These are phyloP conservation scores for Adoxophyes honmai DNA, from an alignment of 1,140 invertebrate species.

Conservation along the genomic window DNA sequence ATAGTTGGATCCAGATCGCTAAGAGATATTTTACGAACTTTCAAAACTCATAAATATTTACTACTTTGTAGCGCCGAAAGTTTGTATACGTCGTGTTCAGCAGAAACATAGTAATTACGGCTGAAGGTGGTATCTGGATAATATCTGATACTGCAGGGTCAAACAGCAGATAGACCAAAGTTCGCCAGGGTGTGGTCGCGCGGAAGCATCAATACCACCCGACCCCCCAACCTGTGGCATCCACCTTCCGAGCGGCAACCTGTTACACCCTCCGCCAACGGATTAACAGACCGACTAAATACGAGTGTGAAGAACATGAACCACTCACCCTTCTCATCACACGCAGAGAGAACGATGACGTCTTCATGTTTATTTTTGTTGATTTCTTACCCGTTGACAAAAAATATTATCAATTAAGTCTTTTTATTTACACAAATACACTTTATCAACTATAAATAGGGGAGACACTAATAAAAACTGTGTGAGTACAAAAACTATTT, in stretches of 20 bases:
- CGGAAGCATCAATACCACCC: slow-evolving; percentile 24
- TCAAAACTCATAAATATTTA: too few species aligned
- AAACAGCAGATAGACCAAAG: too few species aligned
- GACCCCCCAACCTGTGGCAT: slow-evolving; percentile 47
- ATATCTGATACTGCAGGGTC: too few species aligned
- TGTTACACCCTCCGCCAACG: slow-evolving; percentile 43
- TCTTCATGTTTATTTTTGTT: slow-evolving; percentile 81
- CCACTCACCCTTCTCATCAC: slow-evolving; percentile 86
- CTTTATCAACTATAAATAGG: too few species aligned
- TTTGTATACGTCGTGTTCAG: too few species aligned
- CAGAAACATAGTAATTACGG: too few species aligned
- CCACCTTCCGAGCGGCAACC: slow-evolving; percentile 43
- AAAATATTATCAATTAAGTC: too few species aligned
- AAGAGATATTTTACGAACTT: too few species aligned
- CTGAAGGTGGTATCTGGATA: too few species aligned
- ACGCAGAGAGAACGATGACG: slow-evolving; percentile 86
- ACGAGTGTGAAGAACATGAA: slow-evolving; percentile 8
- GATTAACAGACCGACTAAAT: slow-evolving; percentile 13
- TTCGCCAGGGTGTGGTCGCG: slow-evolving; percentile 30
- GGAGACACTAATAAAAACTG: slow-evolving; percentile 18
- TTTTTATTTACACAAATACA: too few species aligned
- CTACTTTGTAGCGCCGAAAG: too few species aligned
- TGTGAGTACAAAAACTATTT: slow-evolving; percentile 28
- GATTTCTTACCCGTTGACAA: slow-evolving; percentile 1
- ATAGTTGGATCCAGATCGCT: too few species aligned